Percentiles rank a stretch among this genome's conserved stretches.
Conservation (phyloP, 2,797 vertebrate species). For the Cirrhinus molitorella region DNA sequence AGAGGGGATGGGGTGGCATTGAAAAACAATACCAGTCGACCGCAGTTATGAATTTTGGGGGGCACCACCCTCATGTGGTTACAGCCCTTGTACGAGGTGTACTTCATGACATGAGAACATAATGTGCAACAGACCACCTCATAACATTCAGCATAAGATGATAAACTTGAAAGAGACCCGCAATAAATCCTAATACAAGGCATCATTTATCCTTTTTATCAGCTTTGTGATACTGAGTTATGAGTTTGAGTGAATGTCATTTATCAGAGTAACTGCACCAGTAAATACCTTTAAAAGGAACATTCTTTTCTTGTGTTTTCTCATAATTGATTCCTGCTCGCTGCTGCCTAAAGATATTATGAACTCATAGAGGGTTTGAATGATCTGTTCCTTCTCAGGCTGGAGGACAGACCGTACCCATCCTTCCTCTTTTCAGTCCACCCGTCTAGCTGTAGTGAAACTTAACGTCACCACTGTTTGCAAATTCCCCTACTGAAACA, state of each 20-base stretch:
- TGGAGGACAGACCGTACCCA: conserved; percentile 18
- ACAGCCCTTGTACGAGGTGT: not conserved
- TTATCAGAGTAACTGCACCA: not conserved
- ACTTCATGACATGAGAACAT: conserved; percentile 21
- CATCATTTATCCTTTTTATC: conserved; percentile 2
- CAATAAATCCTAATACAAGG: conserved; percentile 22
- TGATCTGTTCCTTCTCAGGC: conserved; percentile 10
- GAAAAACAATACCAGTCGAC: not conserved
- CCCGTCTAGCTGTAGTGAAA: conserved; percentile 6
- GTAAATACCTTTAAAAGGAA: conserved; percentile 22
- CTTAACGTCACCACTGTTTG: not conserved
- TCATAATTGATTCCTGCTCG: conserved; percentile 25
- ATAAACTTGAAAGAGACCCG: conserved; percentile 10
- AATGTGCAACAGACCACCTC: conserved; percentile 11
- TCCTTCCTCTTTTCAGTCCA: conserved; percentile 44
- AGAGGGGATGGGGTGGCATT: not conserved
- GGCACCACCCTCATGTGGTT: not conserved
- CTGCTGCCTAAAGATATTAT: conserved; percentile 20
- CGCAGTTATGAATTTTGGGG: not conserved
- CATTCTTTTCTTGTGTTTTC: not conserved
- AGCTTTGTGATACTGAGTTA: not conserved
- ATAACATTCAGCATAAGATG: not conserved
- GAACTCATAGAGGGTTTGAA: conserved; percentile 1
- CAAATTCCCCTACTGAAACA: conserved; percentile 24
- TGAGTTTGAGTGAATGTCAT: not conserved